These are phyloP conservation scores for Protonemura montana DNA, from an alignment of 2,888 invertebrate genomes.

Conservation along the genomic window DNA sequence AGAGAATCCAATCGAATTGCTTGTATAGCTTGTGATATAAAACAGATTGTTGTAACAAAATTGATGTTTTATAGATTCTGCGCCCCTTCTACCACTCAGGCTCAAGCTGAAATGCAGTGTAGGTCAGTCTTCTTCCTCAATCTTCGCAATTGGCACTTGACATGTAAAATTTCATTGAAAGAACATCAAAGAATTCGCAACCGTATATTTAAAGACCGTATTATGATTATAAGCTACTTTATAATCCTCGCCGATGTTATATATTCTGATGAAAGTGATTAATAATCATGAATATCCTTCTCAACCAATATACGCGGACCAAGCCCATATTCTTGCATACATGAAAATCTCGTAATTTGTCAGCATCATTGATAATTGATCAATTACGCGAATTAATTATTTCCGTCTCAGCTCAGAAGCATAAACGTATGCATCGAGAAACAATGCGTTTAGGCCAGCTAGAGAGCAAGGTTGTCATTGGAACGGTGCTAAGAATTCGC, in stretches of 20 bases:
- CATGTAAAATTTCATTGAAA: too few species aligned
- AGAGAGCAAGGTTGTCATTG: neutral
- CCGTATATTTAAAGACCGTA: neutral
- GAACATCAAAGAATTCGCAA: neutral
- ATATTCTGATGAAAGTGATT: neutral
- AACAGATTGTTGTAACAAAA: too few species aligned
- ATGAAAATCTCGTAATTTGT: neutral
- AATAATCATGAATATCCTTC: neutral
- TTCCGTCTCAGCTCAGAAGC: conserved; percentile 12
- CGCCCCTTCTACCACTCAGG: too few species aligned
- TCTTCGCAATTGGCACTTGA: too few species aligned
- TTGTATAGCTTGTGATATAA: too few species aligned
- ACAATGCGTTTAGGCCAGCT: neutral
- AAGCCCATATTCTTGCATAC: conserved; percentile 12
- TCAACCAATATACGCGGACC: neutral
- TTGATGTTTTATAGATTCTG: too few species aligned
- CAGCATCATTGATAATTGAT: neutral
- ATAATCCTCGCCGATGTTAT: neutral
- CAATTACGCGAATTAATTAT: conserved; percentile 7
- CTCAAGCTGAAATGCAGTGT: too few species aligned
- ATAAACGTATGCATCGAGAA: neutral
- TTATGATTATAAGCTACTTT: neutral
- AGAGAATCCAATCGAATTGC: too few species aligned
- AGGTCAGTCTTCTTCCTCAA: too few species aligned
- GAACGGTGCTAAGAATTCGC: neutral